A percentile compares a stretch with the other conserved stretches of the same genome.
phyloP scores from a whole-genome alignment of 2,888 invertebrate species.

The Harpagoxenus sublaevis region DNA sequence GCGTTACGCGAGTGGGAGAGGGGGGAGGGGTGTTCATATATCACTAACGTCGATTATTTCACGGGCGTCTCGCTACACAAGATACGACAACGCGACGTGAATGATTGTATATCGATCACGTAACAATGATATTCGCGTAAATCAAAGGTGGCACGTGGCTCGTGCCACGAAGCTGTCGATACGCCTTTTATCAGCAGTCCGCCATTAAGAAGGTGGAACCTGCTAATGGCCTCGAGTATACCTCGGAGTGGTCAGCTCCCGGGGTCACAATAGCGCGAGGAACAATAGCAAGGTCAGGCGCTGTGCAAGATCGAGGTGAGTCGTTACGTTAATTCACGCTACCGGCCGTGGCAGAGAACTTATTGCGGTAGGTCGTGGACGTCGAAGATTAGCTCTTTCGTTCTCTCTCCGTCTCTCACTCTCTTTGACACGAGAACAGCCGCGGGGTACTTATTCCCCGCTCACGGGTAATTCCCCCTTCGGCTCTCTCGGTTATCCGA shows the following conservation, averaged over 20 bases:
- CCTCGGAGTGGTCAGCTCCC: background rate
- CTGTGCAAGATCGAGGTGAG: conserved; percentile 30
- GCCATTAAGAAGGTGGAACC: conserved; percentile 58
- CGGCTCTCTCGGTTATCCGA: conserved; percentile 35
- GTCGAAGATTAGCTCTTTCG: conserved; percentile 68
- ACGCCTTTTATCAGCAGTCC: conserved; percentile 62
- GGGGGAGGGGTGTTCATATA: background rate
- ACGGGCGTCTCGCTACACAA: background rate
- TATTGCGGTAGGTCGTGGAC: conserved; percentile 76
- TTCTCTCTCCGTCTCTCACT: background rate
- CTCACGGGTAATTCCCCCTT: conserved; percentile 60
- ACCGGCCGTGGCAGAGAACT: conserved; percentile 81
- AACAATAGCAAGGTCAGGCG: conserved; percentile 62
- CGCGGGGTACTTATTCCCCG: conserved; percentile 47
- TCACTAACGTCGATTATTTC: conserved; percentile 20
- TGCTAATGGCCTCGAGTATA: conserved; percentile 53
- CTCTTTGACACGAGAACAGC: conserved; percentile 54
- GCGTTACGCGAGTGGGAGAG: background rate
- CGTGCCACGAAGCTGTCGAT: conserved; percentile 33
- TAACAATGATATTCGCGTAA: conserved; percentile 29
- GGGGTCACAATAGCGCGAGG: conserved; percentile 58
- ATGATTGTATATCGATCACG: background rate
- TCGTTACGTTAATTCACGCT: conserved; percentile 65
- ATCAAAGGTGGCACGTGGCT: conserved; percentile 11
- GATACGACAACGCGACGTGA: conserved; percentile 17